Base-by-base conservation (phyloP, 92 coral and sea anemone species). In the Phenganax stokvisi region DNA sequence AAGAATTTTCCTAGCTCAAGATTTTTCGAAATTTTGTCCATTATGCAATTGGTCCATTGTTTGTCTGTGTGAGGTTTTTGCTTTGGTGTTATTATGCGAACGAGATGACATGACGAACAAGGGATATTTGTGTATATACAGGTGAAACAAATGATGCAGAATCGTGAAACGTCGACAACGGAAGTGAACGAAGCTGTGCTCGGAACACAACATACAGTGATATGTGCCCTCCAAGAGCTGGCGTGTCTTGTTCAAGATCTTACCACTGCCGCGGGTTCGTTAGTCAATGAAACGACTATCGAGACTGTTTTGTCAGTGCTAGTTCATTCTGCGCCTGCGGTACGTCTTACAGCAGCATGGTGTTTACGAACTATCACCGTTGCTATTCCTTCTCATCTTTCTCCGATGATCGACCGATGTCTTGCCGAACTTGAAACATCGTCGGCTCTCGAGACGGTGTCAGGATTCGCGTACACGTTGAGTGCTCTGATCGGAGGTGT, bases 401-500 rank as follows among this genome's bases (percentile, higher is more conserved):
- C 98, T 56, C 92, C 98, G 1, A 84, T 92, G 86, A 89, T 94
- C 67, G 97, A 94, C 87, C 89, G 98, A 68, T 92, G 98, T 83
- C 89, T 92, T 54, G 89, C 86, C 65, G 87, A 91, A 59, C 90
- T 94, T 81, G 90, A 84, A 75, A 77, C 88, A 10, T 88, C 90
- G 86, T 90, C 91, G 47, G 92, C 98, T 11, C 91, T 92, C 17
- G 98, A 92, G 76, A 97, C 97, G 8, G 97, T 94, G 70, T 93
- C 97, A 55, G 98, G 98, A 7, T 94, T 90, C 76, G 93, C 98
- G 3, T 97, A 94, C 83, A 90, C 98, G 0, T 87, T 92, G 51
- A 90, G 97, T 8, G 98, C 98, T 47, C 85, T 94, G 69, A 91
- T 94, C 77, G 98, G 98, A 31, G 98, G 98, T 15, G 97, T 92